phyloP scores from a whole-genome alignment of 2,888 invertebrate genomes.

The Silvanus unidentatus region DNA sequence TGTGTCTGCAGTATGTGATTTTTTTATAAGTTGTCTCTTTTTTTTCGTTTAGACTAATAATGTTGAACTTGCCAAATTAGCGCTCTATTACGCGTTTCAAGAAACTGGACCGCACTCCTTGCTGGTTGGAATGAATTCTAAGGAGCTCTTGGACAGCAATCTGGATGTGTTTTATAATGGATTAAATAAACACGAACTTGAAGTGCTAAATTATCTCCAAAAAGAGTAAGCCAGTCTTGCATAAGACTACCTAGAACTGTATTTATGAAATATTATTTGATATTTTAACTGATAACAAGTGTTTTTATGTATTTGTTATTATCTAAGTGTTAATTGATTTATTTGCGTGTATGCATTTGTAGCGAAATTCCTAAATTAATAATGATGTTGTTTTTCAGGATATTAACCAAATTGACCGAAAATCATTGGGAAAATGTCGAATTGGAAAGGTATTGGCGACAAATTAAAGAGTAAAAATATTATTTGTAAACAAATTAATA shows the following conservation, averaged over 20 bases:
- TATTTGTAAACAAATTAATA: too few relatives aligned
- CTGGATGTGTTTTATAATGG: conserved; percentile 59
- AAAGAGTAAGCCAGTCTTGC: conserved; percentile 25
- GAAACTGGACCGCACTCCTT: conserved; percentile 62
- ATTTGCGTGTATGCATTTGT: too few relatives aligned
- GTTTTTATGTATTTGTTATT: too few relatives aligned
- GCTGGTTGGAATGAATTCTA: conserved; percentile 71
- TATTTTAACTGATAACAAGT: too few relatives aligned
- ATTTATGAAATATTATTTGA: too few relatives aligned
- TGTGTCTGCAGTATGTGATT: conserved; percentile 7
- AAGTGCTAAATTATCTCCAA: conserved; percentile 46
- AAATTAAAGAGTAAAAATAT: conserved; percentile 12
- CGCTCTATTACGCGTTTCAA: conserved; percentile 59
- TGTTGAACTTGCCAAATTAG: conserved; percentile 66
- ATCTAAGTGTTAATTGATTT: too few relatives aligned
- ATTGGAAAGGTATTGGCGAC: conserved; percentile 37
- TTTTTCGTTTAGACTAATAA: conserved; percentile 52
- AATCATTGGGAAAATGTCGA: conserved; percentile 64
- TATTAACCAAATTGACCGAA: conserved; percentile 37
- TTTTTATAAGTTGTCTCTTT: too few relatives aligned
- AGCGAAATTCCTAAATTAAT: too few relatives aligned
- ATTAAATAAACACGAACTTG: conserved; percentile 59
- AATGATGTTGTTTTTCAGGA: neutral
- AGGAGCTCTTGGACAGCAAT: conserved; percentile 57
- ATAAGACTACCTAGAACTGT: neutral